A percentile compares a stretch with the other conserved stretches of the same genome.
Conservation (phyloP, 1,140 invertebrate genomes). For the Vanessa tameamea region DNA sequence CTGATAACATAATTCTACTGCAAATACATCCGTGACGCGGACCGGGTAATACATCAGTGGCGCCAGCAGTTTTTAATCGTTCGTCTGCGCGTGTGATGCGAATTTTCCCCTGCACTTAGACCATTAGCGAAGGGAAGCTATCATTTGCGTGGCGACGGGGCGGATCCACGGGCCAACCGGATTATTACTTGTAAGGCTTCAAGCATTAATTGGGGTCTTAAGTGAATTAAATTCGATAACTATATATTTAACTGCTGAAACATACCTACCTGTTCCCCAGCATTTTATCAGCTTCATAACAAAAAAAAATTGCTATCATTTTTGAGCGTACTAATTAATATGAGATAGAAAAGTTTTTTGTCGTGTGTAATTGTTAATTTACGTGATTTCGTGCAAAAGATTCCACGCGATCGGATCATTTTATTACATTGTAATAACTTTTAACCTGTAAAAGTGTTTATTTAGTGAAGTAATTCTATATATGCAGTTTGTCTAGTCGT, state of each 20-base stretch:
- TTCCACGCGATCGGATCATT: no score
- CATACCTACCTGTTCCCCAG: background rate
- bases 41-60: constrained; percentile 62
- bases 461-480: constrained; percentile 23
- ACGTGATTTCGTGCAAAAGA: no score
- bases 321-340: no score
- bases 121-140: constrained; percentile 72
- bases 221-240: constrained; percentile 42
- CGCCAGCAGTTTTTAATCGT: constrained; percentile 67
- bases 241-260: constrained; percentile 22
- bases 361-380: no score
- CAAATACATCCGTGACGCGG: constrained; percentile 28
- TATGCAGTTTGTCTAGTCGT: constrained; percentile 38
- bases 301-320: no score
- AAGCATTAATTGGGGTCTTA: constrained; percentile 35
- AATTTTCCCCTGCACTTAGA: constrained; percentile 66
- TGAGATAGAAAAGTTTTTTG: no score
- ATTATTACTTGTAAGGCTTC: constrained; percentile 42
- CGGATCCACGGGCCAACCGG: constrained; percentile 41
- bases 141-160: constrained; percentile 72
- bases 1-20: constrained; percentile 35
- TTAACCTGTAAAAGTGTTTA: background rate
- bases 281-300: no score
- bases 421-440: no score
- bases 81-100: constrained; percentile 67